Evolutionary conservation across 2,888 invertebrate genomes (phyloP), one percentile per base, ranked within the genome.

Genomic region (Phorcus lineatus): DNA sequence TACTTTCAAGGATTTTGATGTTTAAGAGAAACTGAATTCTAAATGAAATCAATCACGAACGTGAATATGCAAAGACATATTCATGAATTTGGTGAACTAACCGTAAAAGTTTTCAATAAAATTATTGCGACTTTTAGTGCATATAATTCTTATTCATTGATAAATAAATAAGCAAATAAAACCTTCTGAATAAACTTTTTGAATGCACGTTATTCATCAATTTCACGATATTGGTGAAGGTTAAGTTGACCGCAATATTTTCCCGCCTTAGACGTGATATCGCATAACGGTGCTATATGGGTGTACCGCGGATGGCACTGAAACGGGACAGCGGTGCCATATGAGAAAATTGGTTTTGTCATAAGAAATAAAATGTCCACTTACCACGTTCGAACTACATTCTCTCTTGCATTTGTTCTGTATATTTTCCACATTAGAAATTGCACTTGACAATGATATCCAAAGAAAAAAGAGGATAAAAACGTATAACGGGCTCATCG

Each of bases 381-480:
- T 83, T 36, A 83, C 83, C 75, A 80, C 74, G 76, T 74, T 80
- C 62, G 81, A 78, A 55, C 79, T 78, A 77, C 83, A 83, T 80
- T 62, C 62, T 70, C 76, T 40, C 53, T 78, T 81, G 53, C 83
- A 83, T 40, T 36, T 67, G 67, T 53, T 80, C 22, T 79, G 78
- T 62, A 82, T 82, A 67, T 75, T 31, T 57, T 81, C 79, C 80
- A 81, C 74, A 80, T 83, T 78, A 22, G 80, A 75, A 76, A 76
- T 76, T 31, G 31, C 53, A 76, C 53, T 22, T 76, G 76, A 53
- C 74, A 77, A 75, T 54, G 75, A 81, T 67, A 67, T 78, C 78
- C 83, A 55, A 79, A 67, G 54, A 55, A 78, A 67, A 83, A 74
- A 52, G 77, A 57, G 36, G 62, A 77, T 40, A 78, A 80, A 79